Conservation (phyloP, 2,113 vertebrate genomes). For the Oenanthe melanoleuca region DNA sequence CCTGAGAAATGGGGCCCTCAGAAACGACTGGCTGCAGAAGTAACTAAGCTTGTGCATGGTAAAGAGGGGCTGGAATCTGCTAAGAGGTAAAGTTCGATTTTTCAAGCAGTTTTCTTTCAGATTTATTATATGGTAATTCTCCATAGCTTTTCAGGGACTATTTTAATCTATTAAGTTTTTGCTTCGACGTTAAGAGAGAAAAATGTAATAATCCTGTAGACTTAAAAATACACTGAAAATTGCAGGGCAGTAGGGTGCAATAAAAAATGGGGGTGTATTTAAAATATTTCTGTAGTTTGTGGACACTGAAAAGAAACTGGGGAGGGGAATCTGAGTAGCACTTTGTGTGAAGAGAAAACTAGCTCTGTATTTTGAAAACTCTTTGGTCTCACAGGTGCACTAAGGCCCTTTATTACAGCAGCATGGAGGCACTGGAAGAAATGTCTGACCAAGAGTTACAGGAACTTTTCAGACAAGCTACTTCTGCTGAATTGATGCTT, state of each 20-base stretch:
- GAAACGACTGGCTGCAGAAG: slow-evolving; percentile 93
- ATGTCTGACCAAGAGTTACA: slow-evolving; percentile 92
- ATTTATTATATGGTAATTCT: background rate
- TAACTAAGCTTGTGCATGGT: slow-evolving; percentile 95
- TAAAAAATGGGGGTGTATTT: background rate
- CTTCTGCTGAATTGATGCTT: slow-evolving; percentile 88
- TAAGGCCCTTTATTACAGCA: slow-evolving; percentile 85
- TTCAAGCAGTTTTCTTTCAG: background rate
- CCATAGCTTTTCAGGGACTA: background rate
- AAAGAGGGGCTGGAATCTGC: slow-evolving; percentile 91
- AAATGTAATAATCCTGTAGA: background rate
- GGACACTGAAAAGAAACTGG: background rate
- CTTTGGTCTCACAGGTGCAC: slow-evolving; percentile 82
- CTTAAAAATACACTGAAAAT: background rate
- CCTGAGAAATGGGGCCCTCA: slow-evolving; percentile 88
- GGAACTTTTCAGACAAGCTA: slow-evolving; percentile 89
- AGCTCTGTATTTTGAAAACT: background rate
- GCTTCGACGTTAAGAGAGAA: background rate
- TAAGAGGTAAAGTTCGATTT: slow-evolving; percentile 82
- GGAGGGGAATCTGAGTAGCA: background rate
- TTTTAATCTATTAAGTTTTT: background rate
- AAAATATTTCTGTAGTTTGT: background rate
- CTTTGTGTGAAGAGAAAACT: background rate
- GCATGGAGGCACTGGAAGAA: slow-evolving; percentile 82
- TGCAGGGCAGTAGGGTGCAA: background rate